A percentile compares a stretch with the other conserved stretches of the same genome.
These are phyloP conservation scores for Hestina assimilis DNA, from an alignment of 1,140 invertebrate genomes.

Conservation along the genomic window DNA sequence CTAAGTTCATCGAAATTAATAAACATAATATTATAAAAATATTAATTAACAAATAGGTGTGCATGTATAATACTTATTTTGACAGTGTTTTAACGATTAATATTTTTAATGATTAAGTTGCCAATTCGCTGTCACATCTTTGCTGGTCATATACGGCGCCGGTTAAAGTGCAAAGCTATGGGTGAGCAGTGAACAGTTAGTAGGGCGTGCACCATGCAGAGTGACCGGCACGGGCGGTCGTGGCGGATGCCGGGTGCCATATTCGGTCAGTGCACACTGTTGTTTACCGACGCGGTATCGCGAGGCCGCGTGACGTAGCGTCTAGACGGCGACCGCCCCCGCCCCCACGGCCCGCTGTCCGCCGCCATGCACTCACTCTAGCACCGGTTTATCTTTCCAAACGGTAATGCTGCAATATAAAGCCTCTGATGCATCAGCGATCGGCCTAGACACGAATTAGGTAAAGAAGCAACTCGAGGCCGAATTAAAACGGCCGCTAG, in stretches of 20 bases:
- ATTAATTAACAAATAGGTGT: too few relatives aligned
- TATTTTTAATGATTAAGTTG: too few relatives aligned
- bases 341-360: slow-evolving; percentile 35
- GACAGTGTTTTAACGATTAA: too few relatives aligned
- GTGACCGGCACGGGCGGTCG: slow-evolving; percentile 51
- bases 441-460: slow-evolving; percentile 33
- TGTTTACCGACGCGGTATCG: slow-evolving; percentile 74
- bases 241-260: slow-evolving; percentile 63
- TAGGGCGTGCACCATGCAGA: slow-evolving; percentile 33
- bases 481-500: slow-evolving; percentile 6
- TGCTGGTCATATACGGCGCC: neutral
- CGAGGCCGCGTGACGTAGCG: slow-evolving; percentile 76
- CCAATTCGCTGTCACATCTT: too few relatives aligned
- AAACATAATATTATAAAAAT: too few relatives aligned
- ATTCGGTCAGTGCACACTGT: slow-evolving; percentile 76
- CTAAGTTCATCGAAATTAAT: too few relatives aligned
- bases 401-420: slow-evolving; percentile 68
- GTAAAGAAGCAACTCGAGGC: slow-evolving; percentile 7
- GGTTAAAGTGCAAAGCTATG: slow-evolving; percentile 3
- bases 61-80: neutral
- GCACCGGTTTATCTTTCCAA: slow-evolving; percentile 72
- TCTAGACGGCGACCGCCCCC: slow-evolving; percentile 65
- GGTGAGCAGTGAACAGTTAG: slow-evolving; percentile 30
- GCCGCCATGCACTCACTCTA: slow-evolving; percentile 59
- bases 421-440: slow-evolving; percentile 46